These are phyloP conservation scores for Catamblyrhynchus diadema DNA, from an alignment of 2,797 vertebrate species.

Conservation along the genomic window DNA sequence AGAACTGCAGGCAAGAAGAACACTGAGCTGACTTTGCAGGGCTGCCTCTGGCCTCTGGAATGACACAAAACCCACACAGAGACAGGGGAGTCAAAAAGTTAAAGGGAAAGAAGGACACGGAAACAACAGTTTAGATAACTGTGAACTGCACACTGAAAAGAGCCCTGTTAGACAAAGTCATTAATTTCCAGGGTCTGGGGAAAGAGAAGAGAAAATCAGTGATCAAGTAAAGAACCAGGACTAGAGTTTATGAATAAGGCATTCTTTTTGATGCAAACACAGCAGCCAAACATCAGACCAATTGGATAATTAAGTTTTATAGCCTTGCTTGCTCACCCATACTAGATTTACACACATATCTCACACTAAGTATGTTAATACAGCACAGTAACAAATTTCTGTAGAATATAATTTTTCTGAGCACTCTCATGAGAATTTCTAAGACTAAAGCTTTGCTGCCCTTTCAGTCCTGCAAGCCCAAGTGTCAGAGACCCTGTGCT, in stretches of 20 bases:
- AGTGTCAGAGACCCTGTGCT: background rate
- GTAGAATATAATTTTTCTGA: background rate
- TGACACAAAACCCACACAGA: background rate
- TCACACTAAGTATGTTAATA: background rate
- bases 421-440: background rate
- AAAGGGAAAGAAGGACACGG: background rate
- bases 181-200: background rate
- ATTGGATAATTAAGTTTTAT: background rate
- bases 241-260: background rate
- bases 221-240: background rate
- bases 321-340: background rate
- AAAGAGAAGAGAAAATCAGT: background rate
- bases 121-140: slow-evolving; percentile 40
- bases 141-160: background rate
- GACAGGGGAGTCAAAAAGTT: background rate
- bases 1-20: slow-evolving; percentile 21
- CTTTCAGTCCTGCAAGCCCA: background rate
- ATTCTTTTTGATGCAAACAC: background rate
- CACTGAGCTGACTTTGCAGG: slow-evolving; percentile 7
- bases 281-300: background rate
- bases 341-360: background rate
- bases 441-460: background rate
- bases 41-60: background rate
- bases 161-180: background rate
- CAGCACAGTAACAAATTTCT: background rate